Evolutionary conservation across 1,140 invertebrate genomes (phyloP).

Genomic region (Pemphigus obesinymphae): DNA sequence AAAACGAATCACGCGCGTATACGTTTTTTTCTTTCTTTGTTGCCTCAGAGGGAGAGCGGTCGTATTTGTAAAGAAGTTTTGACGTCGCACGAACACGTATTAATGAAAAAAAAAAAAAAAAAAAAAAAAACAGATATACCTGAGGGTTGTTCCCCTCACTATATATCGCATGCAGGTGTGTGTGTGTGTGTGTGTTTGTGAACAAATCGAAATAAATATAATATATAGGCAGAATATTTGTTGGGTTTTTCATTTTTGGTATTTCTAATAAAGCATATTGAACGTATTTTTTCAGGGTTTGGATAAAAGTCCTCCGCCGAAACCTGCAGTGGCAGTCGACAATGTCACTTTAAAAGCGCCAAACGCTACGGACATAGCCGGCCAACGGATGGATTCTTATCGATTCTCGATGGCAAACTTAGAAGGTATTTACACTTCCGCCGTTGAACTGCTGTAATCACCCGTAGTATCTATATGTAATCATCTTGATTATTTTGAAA

Average conservation of each 20-base stretch:
- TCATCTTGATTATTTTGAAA: too few species aligned
- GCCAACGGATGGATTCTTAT: slow-evolving; percentile 74
- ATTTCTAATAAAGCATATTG: not conserved
- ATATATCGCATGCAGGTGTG: not conserved
- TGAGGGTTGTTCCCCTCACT: slow-evolving; percentile 1
- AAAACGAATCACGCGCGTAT: not conserved
- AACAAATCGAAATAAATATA: not conserved
- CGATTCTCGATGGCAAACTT: slow-evolving; percentile 88
- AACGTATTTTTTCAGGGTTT: not conserved
- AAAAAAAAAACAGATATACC: not conserved
- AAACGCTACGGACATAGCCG: slow-evolving; percentile 15
- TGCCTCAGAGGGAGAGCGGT: not conserved
- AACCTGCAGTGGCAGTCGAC: not conserved
- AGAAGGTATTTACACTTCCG: slow-evolving; percentile 60
- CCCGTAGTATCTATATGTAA: not conserved
- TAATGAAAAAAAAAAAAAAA: not conserved
- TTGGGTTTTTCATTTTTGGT: not conserved
- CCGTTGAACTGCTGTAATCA: not conserved
- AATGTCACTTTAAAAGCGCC: slow-evolving; percentile 4
- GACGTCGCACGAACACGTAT: not conserved
- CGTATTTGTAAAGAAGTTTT: slow-evolving; percentile 3
- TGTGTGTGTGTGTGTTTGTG: not conserved
- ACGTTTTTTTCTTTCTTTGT: too few species aligned
- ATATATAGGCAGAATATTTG: not conserved
- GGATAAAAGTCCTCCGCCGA: not conserved